phyloP scores from a whole-genome alignment of 2,113 vertebrate species.

The Limanda limanda region DNA sequence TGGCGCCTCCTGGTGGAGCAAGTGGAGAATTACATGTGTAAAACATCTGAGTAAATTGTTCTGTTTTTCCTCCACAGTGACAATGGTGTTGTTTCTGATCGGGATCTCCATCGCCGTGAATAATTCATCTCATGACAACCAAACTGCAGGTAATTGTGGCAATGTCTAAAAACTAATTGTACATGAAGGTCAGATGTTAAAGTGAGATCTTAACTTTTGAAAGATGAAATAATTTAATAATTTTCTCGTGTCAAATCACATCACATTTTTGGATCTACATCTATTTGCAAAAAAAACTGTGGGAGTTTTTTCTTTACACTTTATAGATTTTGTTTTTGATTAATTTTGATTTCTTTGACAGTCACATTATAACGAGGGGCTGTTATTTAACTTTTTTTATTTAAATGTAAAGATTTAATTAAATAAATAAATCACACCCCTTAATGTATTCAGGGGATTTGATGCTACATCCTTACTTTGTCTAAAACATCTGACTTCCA shows the following conservation, averaged over 20 bases:
- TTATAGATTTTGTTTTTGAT: too few relatives aligned
- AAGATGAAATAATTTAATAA: not conserved
- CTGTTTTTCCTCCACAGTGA: conserved; percentile 63
- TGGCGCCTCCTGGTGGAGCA: conserved; percentile 62
- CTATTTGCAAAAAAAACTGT: too few relatives aligned
- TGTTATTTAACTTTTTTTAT: too few relatives aligned
- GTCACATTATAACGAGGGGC: too few relatives aligned
- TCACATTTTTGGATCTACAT: too few relatives aligned
- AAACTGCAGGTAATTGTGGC: conserved; percentile 74
- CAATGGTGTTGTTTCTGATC: conserved; percentile 84
- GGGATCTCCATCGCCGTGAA: conserved; percentile 74
- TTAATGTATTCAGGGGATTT: too few relatives aligned
- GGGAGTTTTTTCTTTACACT: not conserved
- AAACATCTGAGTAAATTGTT: not conserved
- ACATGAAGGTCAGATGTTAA: not conserved
- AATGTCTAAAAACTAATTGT: not conserved
- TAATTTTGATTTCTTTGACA: too few relatives aligned
- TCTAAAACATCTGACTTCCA: too few relatives aligned
- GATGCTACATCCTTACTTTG: too few relatives aligned
- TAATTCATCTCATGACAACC: conserved; percentile 78
- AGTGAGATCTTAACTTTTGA: not conserved
- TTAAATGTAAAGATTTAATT: too few relatives aligned
- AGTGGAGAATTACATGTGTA: conserved; percentile 9
- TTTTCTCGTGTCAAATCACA: not conserved
- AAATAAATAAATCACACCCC: too few relatives aligned